These are phyloP conservation scores for Pyrrhosoma nymphula DNA, from an alignment of 2,888 invertebrate species.

Conservation along the genomic window DNA sequence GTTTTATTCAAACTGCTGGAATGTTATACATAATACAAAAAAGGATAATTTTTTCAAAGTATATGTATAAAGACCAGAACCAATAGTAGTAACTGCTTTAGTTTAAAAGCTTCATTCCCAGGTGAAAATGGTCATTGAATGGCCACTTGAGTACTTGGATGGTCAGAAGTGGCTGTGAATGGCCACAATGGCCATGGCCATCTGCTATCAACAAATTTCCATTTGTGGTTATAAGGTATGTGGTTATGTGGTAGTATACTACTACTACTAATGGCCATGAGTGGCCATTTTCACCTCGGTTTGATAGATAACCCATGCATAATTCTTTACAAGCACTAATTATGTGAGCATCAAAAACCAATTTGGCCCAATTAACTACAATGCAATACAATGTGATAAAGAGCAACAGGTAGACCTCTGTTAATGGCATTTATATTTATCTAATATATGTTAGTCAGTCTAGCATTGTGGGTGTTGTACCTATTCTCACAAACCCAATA, in stretches of 20 bases:
- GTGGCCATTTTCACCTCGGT: background rate
- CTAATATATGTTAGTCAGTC: background rate
- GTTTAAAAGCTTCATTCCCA: too few relatives aligned
- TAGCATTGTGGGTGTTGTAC: background rate
- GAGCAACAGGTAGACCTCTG: background rate
- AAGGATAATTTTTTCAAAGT: background rate
- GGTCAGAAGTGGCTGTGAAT: too few relatives aligned
- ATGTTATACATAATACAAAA: background rate
- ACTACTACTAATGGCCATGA: background rate
- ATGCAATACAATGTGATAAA: background rate
- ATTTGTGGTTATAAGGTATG: too few relatives aligned
- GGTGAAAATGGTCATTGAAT: too few relatives aligned
- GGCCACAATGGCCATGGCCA: too few relatives aligned
- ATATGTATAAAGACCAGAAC: background rate
- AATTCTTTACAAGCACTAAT: background rate
- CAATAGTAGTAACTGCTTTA: background rate
- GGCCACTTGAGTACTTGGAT: too few relatives aligned
- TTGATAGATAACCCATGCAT: background rate
- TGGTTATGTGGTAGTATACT: too few relatives aligned
- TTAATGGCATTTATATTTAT: background rate
- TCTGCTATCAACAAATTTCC: too few relatives aligned
- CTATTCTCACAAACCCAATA: background rate
- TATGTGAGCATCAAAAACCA: background rate
- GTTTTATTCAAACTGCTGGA: background rate
- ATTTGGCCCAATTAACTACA: background rate